phyloP scores from a whole-genome alignment of 2,888 invertebrate species.

The Lasiommata megera region DNA sequence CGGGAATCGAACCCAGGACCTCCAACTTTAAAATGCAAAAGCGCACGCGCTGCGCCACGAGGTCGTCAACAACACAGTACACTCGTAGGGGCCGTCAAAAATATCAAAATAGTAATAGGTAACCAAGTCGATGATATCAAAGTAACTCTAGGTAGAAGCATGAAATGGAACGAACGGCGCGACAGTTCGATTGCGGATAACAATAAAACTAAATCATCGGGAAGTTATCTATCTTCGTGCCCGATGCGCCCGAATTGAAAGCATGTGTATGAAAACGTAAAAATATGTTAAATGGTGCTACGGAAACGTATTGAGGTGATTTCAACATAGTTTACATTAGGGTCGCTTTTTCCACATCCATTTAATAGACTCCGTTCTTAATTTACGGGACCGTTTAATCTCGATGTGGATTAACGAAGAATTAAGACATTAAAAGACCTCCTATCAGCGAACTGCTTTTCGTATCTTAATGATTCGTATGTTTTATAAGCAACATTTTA shows the following conservation, averaged over 20 bases:
- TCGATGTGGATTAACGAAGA: slow-evolving; percentile 1
- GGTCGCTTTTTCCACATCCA: slow-evolving; percentile 3
- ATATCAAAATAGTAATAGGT: too few relatives aligned
- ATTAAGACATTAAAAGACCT: neutral
- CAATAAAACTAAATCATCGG: slow-evolving; percentile 81
- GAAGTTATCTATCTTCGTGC: slow-evolving; percentile 76
- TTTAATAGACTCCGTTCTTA: too few relatives aligned
- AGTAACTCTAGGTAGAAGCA: slow-evolving; percentile 21
- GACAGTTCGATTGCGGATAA: slow-evolving; percentile 71
- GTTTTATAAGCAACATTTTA: neutral
- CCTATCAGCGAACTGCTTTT: slow-evolving; percentile 10
- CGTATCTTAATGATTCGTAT: slow-evolving; percentile 21
- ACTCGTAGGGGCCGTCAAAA: too few relatives aligned
- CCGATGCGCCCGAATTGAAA: slow-evolving; percentile 58
- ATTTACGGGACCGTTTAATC: too few relatives aligned
- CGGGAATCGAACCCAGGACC: too few relatives aligned
- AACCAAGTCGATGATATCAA: too few relatives aligned
- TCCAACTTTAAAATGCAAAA: too few relatives aligned
- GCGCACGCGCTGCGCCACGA: too few relatives aligned
- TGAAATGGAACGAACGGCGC: slow-evolving; percentile 38
- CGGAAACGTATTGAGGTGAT: slow-evolving; percentile 52
- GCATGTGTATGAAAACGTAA: slow-evolving; percentile 62
- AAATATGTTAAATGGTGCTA: slow-evolving; percentile 69
- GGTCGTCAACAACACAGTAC: too few relatives aligned
- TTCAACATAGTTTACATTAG: slow-evolving; percentile 40